These are phyloP conservation scores for Antechinus stuartii DNA, from an alignment of 2,113 vertebrate genomes.

Conservation along the genomic window DNA sequence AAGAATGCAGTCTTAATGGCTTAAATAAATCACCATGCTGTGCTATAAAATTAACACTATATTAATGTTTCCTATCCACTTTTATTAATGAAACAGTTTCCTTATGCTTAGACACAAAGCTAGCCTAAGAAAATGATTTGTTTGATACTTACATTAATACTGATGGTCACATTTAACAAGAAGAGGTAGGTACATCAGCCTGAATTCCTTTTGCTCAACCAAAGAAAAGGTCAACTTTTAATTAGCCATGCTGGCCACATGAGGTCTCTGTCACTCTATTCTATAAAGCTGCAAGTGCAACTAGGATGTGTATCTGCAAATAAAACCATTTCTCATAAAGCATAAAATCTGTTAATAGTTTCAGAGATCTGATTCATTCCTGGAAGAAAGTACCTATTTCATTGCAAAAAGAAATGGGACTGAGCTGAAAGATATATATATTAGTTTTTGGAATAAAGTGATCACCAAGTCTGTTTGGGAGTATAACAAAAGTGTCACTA, in stretches of 20 bases:
- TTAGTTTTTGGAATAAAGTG: not conserved
- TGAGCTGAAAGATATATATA: not conserved
- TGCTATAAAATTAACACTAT: conserved; percentile 31
- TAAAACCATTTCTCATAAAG: conserved; percentile 57
- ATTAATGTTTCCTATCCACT: conserved; percentile 28
- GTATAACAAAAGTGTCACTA: conserved; percentile 54
- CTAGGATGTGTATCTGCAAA: conserved; percentile 55
- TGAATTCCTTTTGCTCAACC: conserved; percentile 50
- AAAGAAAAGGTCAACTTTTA: conserved; percentile 57
- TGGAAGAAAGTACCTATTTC: conserved; percentile 66
- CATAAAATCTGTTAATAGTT: conserved; percentile 52
- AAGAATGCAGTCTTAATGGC: conserved; percentile 34
- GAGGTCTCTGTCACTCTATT: conserved; percentile 80
- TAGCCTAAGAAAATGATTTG: conserved; percentile 8
- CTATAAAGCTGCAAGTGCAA: conserved; percentile 19
- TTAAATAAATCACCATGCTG: conserved; percentile 39
- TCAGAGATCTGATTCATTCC: conserved; percentile 62
- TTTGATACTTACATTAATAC: conserved; percentile 21
- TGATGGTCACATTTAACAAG: conserved; percentile 36
- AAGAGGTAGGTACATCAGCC: conserved; percentile 30
- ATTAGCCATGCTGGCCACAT: conserved; percentile 78
- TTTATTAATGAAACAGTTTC: conserved; percentile 51
- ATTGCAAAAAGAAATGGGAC: conserved; percentile 17
- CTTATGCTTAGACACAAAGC: conserved; percentile 44
- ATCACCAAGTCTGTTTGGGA: conserved; percentile 24